Base-by-base conservation (phyloP, 2,113 vertebrate genomes). In the Zapornia atra region DNA sequence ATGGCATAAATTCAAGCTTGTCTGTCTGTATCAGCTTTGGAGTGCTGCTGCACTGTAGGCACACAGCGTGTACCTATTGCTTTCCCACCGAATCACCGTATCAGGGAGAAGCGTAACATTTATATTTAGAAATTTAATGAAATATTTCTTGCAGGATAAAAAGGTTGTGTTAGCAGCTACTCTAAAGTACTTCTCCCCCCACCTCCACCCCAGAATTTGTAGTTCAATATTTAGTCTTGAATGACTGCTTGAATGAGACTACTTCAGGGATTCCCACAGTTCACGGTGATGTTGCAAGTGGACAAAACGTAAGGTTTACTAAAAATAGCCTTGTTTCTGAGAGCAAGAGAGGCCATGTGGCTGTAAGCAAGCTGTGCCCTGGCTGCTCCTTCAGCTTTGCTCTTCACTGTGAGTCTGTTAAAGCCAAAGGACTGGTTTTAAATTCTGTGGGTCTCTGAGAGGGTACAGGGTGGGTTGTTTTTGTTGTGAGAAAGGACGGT, bases 161-260 rank as follows among this genome's bases (percentile, higher is more conserved):
- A 78, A 44, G 11, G 16, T 51, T 48, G 6, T 29, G 28, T 59
- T 86, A 66, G 51, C 20, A 86, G 26, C n/a, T 84, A 7, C 42
- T 89, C 86, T 48, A 12, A 78, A 78, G 17, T 38, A 42, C 11
- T 65, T 70, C 48, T 29, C 15, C 15, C 1, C 8, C 10, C 3
- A 1, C 15, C 1, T 7, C 10, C 3, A 1, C 4, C 22, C 28
- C 28, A 25, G 1, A 26, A 51, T 28, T 71, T 64, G 11, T 53
- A 44, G 42, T 28, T 13, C 53, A 75, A 33, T 8, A 38, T 34
- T 75, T 14, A 59, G 48, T 78, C 66, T 69, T 59, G 50, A 66
- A 64, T 56, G 69, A 51, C 40, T 64, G 6, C 46, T 76, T 93
- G 46, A 70, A 26, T 42, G 38, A 88, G 34, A 18, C 64, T 71